Conservation (phyloP, 2,113 vertebrate species). For the Seriola dumerili region DNA sequence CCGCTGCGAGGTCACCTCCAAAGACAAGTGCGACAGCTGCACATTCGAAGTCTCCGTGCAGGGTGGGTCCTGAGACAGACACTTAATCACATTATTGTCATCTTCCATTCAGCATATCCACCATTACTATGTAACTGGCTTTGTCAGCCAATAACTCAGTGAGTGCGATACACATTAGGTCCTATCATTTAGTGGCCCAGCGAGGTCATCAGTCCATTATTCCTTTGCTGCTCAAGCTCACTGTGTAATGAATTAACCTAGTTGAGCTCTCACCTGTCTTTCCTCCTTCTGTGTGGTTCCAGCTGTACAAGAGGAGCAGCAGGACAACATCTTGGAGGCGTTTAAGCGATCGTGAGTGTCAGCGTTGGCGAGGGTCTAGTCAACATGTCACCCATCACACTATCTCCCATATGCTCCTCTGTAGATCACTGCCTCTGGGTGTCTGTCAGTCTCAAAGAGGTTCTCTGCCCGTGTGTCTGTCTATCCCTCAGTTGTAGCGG, state of each 20-base stretch:
- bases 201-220: slow-evolving; percentile 69
- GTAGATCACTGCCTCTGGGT: slow-evolving; percentile 65
- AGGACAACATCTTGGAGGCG: slow-evolving; percentile 85
- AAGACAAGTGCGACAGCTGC: slow-evolving; percentile 91
- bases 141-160: slow-evolving; percentile 76
- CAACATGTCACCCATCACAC: slow-evolving; percentile 64
- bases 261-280: slow-evolving; percentile 45
- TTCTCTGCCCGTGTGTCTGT: slow-evolving; percentile 52
- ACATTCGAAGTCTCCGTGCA: slow-evolving; percentile 88
- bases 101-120: slow-evolving; percentile 65
- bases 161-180: slow-evolving; percentile 66
- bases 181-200: slow-evolving; percentile 67
- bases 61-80: slow-evolving; percentile 78
- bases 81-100: slow-evolving; percentile 74
- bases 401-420: slow-evolving; percentile 56
- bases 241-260: slow-evolving; percentile 67
- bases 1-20: slow-evolving; percentile 90
- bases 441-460: slow-evolving; percentile 64
- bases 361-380: slow-evolving; percentile 40
- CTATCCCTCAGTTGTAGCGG: slow-evolving; percentile 36
- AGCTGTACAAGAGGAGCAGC: slow-evolving; percentile 83
- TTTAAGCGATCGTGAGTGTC: slow-evolving; percentile 91
- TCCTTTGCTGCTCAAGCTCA: slow-evolving; percentile 15
- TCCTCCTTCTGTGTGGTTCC: slow-evolving; percentile 64
- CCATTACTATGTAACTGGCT: slow-evolving; percentile 57